phyloP scores from a whole-genome alignment of 2,888 invertebrate genomes.

The Eristalis pertinax region DNA sequence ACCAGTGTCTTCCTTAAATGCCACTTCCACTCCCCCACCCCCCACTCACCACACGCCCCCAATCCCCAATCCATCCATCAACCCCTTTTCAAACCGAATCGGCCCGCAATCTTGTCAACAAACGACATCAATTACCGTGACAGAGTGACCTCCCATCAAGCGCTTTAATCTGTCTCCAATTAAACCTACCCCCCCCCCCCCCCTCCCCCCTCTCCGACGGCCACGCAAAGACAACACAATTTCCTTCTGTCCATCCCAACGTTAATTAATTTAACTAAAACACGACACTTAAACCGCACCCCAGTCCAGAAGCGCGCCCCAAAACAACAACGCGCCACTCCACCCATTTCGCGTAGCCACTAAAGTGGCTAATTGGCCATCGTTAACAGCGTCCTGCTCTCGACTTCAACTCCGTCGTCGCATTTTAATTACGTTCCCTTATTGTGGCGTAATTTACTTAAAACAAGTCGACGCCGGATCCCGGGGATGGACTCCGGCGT shows the following conservation, averaged over 20 bases:
- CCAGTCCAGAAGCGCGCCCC: neutral
- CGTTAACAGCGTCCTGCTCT: conserved; percentile 56
- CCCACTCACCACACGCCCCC: too few species aligned
- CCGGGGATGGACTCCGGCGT: too few species aligned
- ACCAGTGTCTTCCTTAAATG: too few species aligned
- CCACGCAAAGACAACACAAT: neutral
- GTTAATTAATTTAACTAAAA: conserved; percentile 63
- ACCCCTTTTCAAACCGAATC: neutral
- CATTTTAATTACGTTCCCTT: conserved; percentile 61
- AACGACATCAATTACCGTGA: neutral
- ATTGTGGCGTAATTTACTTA: conserved; percentile 66
- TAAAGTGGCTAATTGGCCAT: conserved; percentile 69
- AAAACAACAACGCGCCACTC: neutral
- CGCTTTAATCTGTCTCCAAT: neutral
- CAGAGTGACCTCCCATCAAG: neutral
- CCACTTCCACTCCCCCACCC: too few species aligned
- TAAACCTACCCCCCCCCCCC: neutral
- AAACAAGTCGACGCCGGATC: conserved; percentile 45
- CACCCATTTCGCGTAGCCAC: conserved; percentile 29
- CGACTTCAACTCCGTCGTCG: neutral
- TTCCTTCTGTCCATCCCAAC: neutral
- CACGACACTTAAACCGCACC: conserved; percentile 46
- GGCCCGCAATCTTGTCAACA: neutral
- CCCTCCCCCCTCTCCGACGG: neutral
- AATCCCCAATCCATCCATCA: neutral